Evolutionary conservation across 2,797 vertebrate genomes (phyloP), one percentile per base, ranked within the genome.

Genomic region (Sternotherus odoratus): DNA sequence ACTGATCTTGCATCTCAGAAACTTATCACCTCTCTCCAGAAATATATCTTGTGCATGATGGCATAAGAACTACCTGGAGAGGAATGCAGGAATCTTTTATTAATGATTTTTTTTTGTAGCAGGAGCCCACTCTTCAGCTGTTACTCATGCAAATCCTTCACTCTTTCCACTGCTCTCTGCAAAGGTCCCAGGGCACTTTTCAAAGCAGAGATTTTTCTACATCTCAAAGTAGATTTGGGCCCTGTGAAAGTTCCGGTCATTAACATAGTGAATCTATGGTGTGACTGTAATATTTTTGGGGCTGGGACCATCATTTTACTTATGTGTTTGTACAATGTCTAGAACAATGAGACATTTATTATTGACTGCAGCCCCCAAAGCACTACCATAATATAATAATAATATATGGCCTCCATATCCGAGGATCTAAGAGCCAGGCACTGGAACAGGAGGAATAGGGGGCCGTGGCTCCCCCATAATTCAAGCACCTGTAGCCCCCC

Each of bases 1-100:
- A 91, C 78, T 8, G 2, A 75, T 77, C 87, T 66, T 80, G 83
- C 85, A 33, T 86, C 90, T 84, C 26, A 87, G 82, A 91, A 91
- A 86, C 90, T 86, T 82, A 92, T 74, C 84, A 60, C 39, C 57
- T 90, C 81, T 8, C 90, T 88, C 9, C 4, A 80, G 90, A 91
- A 86, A 75, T 5, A 1, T 17, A 74, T 91, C 75, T 83, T 66
- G 46, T 77, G 88, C 48, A 11, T 33, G 54, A 77, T 30, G 77
- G 89, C 36, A 3, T 43, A 49, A 88, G 83, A 92, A 19, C 48
- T 0, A 66, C 83, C 89, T 57, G 57, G 75, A 92, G 86, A 94
- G 79, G 87, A 56, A 69, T 1, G 6, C 28, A 26, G 43, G 83
- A 78, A 33, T 51, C 88, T 87, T 85, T 82, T 84, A 46, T 51